These are phyloP conservation scores for Colaptes auratus DNA, from an alignment of 2,113 vertebrate genomes.

Conservation along the genomic window DNA sequence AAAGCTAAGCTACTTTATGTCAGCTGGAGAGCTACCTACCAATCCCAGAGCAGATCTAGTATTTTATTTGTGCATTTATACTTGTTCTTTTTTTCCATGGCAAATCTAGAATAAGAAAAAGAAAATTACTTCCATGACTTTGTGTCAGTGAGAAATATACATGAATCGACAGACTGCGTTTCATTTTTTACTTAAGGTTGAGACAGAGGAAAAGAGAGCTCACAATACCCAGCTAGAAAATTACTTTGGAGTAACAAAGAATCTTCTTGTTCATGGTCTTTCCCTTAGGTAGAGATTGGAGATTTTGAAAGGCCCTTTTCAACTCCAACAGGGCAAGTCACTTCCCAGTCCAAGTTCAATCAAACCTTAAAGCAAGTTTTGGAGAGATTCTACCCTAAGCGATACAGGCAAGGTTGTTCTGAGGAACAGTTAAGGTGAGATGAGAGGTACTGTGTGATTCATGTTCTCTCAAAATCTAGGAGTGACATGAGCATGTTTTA, in stretches of 20 bases:
- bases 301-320: constrained; percentile 94
- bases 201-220: not conserved
- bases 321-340: constrained; percentile 78
- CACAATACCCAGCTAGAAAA: not conserved
- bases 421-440: constrained; percentile 93
- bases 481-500: not conserved
- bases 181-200: not conserved
- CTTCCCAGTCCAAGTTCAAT: constrained; percentile 84
- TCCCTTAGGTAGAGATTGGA: constrained; percentile 89
- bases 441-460: constrained; percentile 54
- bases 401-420: constrained; percentile 85
- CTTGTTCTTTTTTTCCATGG: not conserved
- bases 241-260: not conserved
- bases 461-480: not conserved
- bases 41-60: not conserved
- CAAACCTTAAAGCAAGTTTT: constrained; percentile 92
- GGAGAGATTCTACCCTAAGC: constrained; percentile 94
- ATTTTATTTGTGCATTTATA: not conserved
- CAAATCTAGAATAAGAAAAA: not conserved
- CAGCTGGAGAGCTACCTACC: not conserved
- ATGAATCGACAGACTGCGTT: not conserved
- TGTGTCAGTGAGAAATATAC: not conserved
- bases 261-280: not conserved
- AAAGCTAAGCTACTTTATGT: not conserved
- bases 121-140: not conserved